Percentiles rank a stretch among this genome's conserved stretches.
These are phyloP conservation scores for Lucifuga dentata DNA, from an alignment of 2,113 vertebrate species.

Conservation along the genomic window DNA sequence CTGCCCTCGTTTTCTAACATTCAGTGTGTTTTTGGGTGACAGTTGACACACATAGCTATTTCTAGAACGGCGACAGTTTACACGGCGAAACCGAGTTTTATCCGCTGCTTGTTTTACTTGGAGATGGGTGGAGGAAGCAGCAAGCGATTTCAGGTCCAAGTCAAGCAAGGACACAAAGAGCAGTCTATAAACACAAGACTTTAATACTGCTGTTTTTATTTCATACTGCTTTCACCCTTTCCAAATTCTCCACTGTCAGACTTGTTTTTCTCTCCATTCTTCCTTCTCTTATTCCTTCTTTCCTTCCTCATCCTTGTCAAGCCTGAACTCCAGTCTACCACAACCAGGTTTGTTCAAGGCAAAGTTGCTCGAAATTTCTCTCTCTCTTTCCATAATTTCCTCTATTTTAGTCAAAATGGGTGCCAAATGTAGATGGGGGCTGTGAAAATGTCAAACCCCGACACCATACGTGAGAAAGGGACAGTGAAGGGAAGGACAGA, in stretches of 20 bases:
- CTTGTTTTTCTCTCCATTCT: slow-evolving; percentile 14
- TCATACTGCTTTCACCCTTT: background rate
- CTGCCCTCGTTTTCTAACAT: slow-evolving; percentile 1
- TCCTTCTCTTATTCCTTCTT: background rate
- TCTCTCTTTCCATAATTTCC: slow-evolving; percentile 12
- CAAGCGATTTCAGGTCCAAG: slow-evolving; percentile 30
- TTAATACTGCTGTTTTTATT: slow-evolving; percentile 17
- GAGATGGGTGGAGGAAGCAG: slow-evolving; percentile 40
- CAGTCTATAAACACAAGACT: slow-evolving; percentile 15
- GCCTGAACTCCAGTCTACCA: slow-evolving; percentile 7
- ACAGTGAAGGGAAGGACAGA: background rate
- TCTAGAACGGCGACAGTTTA: slow-evolving; percentile 50
- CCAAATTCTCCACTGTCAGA: background rate
- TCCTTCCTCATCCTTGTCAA: background rate
- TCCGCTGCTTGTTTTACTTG: slow-evolving; percentile 54
- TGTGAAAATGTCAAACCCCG: slow-evolving; percentile 38
- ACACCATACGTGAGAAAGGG: slow-evolving; percentile 11
- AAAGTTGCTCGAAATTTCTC: slow-evolving; percentile 21
- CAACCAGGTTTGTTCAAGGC: slow-evolving; percentile 22
- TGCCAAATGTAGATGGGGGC: slow-evolving; percentile 45
- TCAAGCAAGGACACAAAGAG: slow-evolving; percentile 42
- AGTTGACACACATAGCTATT: slow-evolving; percentile 37
- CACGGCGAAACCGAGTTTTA: slow-evolving; percentile 42
- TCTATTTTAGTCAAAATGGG: slow-evolving; percentile 11
- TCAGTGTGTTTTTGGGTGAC: slow-evolving; percentile 28